Conservation (phyloP, 2,797 vertebrate genomes). For the Balearica regulorum region DNA sequence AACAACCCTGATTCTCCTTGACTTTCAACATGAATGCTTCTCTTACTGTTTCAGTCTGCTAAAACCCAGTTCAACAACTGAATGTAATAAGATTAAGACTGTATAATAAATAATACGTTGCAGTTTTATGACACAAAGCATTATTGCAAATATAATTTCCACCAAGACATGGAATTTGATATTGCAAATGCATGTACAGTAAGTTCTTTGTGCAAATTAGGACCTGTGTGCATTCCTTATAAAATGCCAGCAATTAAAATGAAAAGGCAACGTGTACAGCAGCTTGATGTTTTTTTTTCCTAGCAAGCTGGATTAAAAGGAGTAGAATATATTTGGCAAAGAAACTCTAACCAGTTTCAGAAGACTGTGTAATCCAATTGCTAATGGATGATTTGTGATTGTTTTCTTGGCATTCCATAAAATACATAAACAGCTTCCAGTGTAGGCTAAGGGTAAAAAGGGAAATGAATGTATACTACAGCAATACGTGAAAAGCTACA, state of each 20-base stretch:
- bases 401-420: slow-evolving; percentile 19
- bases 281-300: background rate
- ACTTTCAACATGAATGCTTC: background rate
- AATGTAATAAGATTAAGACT: slow-evolving; percentile 12
- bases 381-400: background rate
- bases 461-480: background rate
- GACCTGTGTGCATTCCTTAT: background rate
- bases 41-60: slow-evolving; percentile 5
- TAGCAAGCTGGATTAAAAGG: background rate
- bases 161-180: slow-evolving; percentile 24
- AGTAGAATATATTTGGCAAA: background rate
- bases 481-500: background rate
- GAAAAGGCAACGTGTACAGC: slow-evolving; percentile 6
- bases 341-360: slow-evolving; percentile 9
- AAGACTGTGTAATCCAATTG: background rate
- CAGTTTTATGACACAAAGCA: slow-evolving; percentile 12
- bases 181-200: background rate
- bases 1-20: background rate
- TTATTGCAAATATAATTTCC: slow-evolving; percentile 20
- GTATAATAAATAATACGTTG: slow-evolving; percentile 14
- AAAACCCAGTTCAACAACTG: background rate
- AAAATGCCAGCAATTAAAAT: slow-evolving; percentile 32
- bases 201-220: slow-evolving; percentile 11
- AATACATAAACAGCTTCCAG: background rate
- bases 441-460: background rate